A percentile compares a stretch with the other conserved stretches of the same genome.
Evolutionary conservation across 2,797 vertebrate species (phyloP).

Genomic region (Notolepis coatsorum): DNA sequence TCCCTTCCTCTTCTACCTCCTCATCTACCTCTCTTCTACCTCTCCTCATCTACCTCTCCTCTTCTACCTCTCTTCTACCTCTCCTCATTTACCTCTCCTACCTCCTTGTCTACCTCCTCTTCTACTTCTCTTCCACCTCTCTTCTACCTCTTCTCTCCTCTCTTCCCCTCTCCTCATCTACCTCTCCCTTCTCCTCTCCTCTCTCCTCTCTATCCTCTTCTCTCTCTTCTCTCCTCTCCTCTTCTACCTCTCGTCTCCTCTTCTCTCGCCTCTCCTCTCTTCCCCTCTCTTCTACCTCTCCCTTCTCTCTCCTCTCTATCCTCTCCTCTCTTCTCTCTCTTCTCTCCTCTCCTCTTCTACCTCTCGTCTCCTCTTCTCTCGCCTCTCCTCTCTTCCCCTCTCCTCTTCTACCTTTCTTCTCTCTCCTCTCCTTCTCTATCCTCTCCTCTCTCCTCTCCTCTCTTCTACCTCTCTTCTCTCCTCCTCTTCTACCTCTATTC

Average conservation of each 20-base stretch:
- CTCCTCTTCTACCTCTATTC: no score
- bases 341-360: neutral
- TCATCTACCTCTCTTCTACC: neutral
- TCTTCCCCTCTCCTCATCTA: no score
- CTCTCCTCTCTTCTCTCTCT: neutral
- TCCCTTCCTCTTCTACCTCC: neutral
- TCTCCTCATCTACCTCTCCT: neutral
- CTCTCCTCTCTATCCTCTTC: no score
- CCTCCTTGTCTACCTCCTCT: no score
- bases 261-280: neutral
- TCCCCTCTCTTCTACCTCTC: neutral
- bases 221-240: no score
- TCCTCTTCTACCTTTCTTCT: neutral
- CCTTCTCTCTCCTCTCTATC: neutral
- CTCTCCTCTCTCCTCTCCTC: no score
- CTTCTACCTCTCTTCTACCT: no score
- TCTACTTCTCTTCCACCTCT: slow-evolving; percentile 90
- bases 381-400: slow-evolving; percentile 32
- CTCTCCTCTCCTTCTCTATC: neutral
- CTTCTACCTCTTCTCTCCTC: no score
- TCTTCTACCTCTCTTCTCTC: no score
- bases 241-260: neutral
- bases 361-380: neutral
- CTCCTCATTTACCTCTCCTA: no score
- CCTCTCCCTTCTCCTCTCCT: no score